Evolutionary conservation across 2,797 vertebrate species (phyloP).

Genomic region (Acanthornis magna): DNA sequence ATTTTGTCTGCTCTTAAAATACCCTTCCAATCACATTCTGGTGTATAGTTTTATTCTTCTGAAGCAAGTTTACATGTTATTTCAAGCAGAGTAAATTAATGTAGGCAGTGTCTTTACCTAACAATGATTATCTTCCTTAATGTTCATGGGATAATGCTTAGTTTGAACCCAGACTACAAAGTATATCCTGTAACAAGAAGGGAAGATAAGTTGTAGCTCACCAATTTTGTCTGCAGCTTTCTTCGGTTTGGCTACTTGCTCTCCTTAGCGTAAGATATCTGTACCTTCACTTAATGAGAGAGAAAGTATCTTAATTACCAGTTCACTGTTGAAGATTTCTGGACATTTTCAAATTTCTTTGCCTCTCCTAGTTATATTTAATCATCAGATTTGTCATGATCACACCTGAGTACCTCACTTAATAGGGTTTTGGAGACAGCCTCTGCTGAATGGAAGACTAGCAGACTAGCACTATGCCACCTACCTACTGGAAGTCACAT

Average conservation of each 20-base stretch:
- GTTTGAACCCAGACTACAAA: neutral
- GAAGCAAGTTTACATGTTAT: neutral
- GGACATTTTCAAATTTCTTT: neutral
- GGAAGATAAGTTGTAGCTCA: neutral
- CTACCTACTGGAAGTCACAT: neutral
- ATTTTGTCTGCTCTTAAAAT: constrained; percentile 35
- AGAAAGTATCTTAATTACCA: neutral
- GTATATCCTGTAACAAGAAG: neutral
- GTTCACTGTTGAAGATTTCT: neutral
- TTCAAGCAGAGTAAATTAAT: neutral
- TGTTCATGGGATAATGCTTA: neutral
- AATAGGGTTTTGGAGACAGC: neutral
- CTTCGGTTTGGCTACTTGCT: neutral
- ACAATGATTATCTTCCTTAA: neutral
- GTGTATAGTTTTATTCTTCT: neutral
- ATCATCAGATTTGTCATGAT: neutral
- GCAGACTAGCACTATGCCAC: neutral
- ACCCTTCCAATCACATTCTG: neutral
- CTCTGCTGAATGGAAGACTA: neutral
- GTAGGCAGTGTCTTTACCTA: neutral
- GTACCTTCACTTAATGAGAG: neutral
- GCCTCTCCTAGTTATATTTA: neutral
- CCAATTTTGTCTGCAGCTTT: neutral
- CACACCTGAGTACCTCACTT: neutral
- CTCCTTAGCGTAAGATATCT: neutral